Conservation (phyloP, 2,113 vertebrate species). For the Machaerirhynchus nigripectus region DNA sequence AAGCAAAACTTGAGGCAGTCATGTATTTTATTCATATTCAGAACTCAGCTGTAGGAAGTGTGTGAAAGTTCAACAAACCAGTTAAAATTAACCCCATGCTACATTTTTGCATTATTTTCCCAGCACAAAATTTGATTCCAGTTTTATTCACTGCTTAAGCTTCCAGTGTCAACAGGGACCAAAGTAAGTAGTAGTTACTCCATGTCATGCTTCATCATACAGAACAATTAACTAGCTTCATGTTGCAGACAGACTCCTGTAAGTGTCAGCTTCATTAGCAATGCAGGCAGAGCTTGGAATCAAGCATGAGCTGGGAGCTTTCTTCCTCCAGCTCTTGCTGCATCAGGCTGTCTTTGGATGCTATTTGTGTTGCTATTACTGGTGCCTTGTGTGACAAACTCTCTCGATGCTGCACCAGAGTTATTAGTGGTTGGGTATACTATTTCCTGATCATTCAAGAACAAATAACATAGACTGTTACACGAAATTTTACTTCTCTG, state of each 20-base stretch:
- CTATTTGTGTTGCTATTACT: neutral
- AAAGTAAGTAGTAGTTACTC: neutral
- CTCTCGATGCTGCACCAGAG: neutral
- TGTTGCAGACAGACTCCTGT: neutral
- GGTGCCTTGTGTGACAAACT: neutral
- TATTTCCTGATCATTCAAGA: neutral
- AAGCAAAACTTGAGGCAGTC: neutral
- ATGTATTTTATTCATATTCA: neutral
- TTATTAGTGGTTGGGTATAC: neutral
- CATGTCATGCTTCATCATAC: neutral
- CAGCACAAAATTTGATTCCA: neutral
- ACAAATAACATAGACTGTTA: neutral
- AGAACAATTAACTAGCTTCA: neutral
- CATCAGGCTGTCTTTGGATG: neutral
- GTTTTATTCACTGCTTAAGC: neutral
- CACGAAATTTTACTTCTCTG: neutral
- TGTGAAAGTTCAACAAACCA: neutral
- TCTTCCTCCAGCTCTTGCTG: accelerated
- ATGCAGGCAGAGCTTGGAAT: neutral
- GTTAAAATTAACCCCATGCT: neutral
- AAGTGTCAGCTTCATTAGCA: neutral
- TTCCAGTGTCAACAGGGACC: neutral
- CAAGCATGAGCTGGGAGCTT: accelerated
- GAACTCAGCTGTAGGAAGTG: neutral
- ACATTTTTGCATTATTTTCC: neutral